Evolutionary conservation across 1,140 invertebrate species (phyloP), one percentile per base, ranked within the genome.

Genomic region (Hyles euphorbiae): DNA sequence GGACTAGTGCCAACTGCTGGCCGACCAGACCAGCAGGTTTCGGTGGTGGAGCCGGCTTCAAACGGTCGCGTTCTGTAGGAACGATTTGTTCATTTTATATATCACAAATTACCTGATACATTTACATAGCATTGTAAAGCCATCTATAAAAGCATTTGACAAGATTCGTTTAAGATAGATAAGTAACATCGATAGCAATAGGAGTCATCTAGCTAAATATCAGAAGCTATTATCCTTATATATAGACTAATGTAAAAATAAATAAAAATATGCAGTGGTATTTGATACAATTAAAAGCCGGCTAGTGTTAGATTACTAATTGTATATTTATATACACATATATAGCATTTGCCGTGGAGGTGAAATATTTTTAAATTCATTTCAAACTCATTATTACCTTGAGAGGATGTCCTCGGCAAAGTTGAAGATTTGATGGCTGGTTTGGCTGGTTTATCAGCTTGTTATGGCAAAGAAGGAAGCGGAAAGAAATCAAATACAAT

Each of bases 371-470:
- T 40, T 40, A 40, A 58, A 58, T 22, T 45, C n/a, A 54, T 54
- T 52, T n/a, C 45, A 56, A 48, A 54, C 43, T 9, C 6, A 32
- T 22, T 54, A 83, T 95, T 95, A 97, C 96, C 96, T 96, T 97
- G 96, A 65, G 95, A 96, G 70, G 96, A 96, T 83, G 95, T 96
- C 91, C 96, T 92, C 76, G 96, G 96, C 86, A 97, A 93, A 76
- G 96, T 97, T 71, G 96, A 97, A 79, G 96, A 96, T 92, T 97
- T 97, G 90, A 97, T 97, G 84, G 96, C 96, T 86, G 96, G 96
- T 93, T 97, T 97, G 80, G 96, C 93, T 81, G 96, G 96, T 92
- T 97, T 97, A 90, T 97, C 95, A 91, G 95, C 95, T 96, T 90
- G 85, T 89, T 89, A 84, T 86, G 77, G 79, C 82, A 88, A 87